Percentiles rank a stretch among this genome's conserved stretches.
Conservation (phyloP, 2,113 vertebrate species). For the Origma solitaria region DNA sequence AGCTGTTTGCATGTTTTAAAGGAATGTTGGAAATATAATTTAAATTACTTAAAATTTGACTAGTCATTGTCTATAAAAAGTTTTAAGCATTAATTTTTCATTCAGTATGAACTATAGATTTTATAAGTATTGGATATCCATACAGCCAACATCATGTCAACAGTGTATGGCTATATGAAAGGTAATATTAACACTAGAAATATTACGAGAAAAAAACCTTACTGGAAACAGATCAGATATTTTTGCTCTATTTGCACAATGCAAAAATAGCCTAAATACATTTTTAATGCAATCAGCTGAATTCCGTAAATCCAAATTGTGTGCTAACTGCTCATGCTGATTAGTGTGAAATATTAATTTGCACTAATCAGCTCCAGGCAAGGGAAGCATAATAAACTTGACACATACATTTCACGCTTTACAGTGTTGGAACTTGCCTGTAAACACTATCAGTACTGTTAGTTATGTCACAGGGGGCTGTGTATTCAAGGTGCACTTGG, state of each 20-base stretch:
- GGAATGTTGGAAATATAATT: background rate
- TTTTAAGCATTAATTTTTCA: background rate
- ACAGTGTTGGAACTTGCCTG: constrained; percentile 26
- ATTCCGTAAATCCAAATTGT: constrained; percentile 64
- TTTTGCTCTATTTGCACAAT: constrained; percentile 51
- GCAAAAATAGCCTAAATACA: constrained; percentile 67
- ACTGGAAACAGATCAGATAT: constrained; percentile 5
- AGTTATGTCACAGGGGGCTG: background rate
- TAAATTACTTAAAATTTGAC: background rate
- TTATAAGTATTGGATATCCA: background rate
- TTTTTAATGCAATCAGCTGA: constrained; percentile 67
- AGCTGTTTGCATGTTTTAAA: background rate
- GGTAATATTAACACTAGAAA: background rate
- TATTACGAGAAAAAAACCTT: background rate
- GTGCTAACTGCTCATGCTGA: constrained; percentile 63
- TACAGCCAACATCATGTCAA: background rate
- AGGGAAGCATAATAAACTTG: constrained; percentile 65
- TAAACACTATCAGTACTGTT: background rate
- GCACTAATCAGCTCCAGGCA: constrained; percentile 62
- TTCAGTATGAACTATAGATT: background rate
- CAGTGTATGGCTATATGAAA: background rate
- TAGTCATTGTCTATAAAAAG: background rate
- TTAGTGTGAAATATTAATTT: constrained; percentile 71
- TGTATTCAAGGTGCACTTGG: background rate
- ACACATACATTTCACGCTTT: constrained; percentile 63